These are phyloP conservation scores for Xenus cinereus DNA, from an alignment of 2,113 vertebrate species.

Conservation along the genomic window DNA sequence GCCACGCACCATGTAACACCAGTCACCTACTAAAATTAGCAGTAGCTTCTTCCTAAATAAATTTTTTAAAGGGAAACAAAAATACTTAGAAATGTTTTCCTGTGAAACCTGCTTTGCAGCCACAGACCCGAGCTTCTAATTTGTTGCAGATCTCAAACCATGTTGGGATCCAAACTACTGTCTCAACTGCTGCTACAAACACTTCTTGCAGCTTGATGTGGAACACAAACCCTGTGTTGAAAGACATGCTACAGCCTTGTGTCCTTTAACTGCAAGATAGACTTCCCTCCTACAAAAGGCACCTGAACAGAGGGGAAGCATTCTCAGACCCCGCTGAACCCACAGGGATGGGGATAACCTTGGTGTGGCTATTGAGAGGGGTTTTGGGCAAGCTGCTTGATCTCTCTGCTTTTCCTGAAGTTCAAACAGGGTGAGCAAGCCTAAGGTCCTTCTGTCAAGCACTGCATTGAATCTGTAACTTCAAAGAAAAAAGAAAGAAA, in stretches of 20 bases:
- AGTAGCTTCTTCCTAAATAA: background rate
- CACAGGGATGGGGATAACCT: background rate
- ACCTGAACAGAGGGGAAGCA: background rate
- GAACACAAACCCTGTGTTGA: background rate
- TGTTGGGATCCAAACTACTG: rapidly evolving
- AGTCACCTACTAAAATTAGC: background rate
- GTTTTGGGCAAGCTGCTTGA: background rate
- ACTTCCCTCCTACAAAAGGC: background rate
- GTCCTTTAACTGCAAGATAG: background rate
- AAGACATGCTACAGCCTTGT: background rate
- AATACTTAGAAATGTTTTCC: background rate
- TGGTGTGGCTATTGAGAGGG: background rate
- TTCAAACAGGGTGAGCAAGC: background rate
- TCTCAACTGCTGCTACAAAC: background rate
- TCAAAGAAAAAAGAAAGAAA: background rate
- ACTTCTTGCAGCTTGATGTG: background rate
- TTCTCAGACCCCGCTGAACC: background rate
- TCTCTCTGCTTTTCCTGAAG: background rate
- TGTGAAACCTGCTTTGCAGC: background rate
- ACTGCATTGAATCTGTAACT: background rate
- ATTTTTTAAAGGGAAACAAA: background rate
- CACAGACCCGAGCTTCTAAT: background rate
- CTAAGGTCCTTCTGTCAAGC: background rate
- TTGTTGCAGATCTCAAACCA: background rate
- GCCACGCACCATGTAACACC: background rate